These are phyloP conservation scores for Pogonomyrmex barbatus DNA, from an alignment of 1,140 invertebrate species.

Conservation along the genomic window DNA sequence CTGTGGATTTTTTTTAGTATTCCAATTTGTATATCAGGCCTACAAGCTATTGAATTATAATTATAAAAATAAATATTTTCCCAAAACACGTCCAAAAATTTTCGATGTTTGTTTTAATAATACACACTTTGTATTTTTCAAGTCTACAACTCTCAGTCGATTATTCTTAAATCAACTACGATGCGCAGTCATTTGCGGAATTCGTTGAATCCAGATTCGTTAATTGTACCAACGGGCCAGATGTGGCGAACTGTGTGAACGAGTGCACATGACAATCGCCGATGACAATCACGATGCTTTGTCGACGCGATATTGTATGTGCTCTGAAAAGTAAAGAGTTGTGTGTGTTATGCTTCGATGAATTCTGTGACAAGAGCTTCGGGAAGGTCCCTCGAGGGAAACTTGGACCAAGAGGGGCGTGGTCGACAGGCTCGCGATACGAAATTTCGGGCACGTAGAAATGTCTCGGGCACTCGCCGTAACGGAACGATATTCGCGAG, in stretches of 20 bases:
- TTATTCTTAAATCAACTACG: neutral
- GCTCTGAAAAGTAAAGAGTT: slow-evolving; percentile 74
- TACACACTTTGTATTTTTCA: neutral
- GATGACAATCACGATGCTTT: slow-evolving; percentile 68
- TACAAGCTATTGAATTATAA: neutral
- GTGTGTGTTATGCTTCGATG: slow-evolving; percentile 73
- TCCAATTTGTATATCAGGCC: neutral
- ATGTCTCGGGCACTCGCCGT: slow-evolving; percentile 18
- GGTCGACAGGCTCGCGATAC: slow-evolving; percentile 20
- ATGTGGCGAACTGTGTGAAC: slow-evolving; percentile 63
- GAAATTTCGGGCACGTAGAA: slow-evolving; percentile 74
- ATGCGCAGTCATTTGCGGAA: neutral
- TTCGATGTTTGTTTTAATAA: neutral
- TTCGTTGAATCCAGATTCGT: neutral
- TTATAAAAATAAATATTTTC: neutral
- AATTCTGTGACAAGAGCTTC: slow-evolving; percentile 55
- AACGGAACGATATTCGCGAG: slow-evolving; percentile 31
- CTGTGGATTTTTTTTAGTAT: too few relatives aligned
- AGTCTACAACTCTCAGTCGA: slow-evolving; percentile 14
- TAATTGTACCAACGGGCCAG: slow-evolving; percentile 8
- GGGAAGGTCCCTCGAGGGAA: neutral
- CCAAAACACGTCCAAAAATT: neutral
- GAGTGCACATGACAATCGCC: slow-evolving; percentile 74
- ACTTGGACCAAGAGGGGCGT: slow-evolving; percentile 5
- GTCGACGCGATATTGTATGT: slow-evolving; percentile 68